These are phyloP conservation scores for Platypus cylindrus DNA, from an alignment of 2,888 invertebrate species.

Conservation along the genomic window DNA sequence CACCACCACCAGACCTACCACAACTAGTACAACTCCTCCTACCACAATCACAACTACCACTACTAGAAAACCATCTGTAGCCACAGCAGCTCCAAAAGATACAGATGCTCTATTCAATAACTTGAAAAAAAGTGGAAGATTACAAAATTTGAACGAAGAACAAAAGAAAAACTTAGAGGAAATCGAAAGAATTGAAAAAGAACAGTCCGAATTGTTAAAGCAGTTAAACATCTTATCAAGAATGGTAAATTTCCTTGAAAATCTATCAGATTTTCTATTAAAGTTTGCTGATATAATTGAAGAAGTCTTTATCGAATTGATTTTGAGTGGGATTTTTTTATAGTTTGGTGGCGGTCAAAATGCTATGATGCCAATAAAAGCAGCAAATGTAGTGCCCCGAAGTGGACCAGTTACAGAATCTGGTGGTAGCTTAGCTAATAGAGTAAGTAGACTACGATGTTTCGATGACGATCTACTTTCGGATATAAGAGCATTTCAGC, in stretches of 20 bases:
- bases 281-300: too few relatives aligned
- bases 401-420: slow-evolving; percentile 9
- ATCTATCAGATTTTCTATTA: too few relatives aligned
- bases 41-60: slow-evolving; percentile 7
- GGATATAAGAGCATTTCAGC: neutral
- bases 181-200: slow-evolving; percentile 29
- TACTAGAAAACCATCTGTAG: slow-evolving; percentile 6
- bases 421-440: slow-evolving; percentile 21
- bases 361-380: slow-evolving; percentile 13
- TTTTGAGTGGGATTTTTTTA: slow-evolving; percentile 4
- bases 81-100: slow-evolving; percentile 11
- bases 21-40: slow-evolving; percentile 11
- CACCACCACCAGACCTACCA: slow-evolving; percentile 6
- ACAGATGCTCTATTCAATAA: slow-evolving; percentile 12
- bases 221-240: slow-evolving; percentile 25
- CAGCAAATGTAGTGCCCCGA: slow-evolving; percentile 4
- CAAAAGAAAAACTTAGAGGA: slow-evolving; percentile 31
- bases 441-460: slow-evolving; percentile 18
- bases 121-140: slow-evolving; percentile 18
- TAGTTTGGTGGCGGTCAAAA: slow-evolving; percentile 15
- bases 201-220: slow-evolving; percentile 31
- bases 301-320: too few relatives aligned
- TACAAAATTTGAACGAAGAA: slow-evolving; percentile 28
- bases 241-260: slow-evolving; percentile 8
- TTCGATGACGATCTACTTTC: too few relatives aligned